Conservation (phyloP, 2,888 invertebrate species). For the Copidosoma aretas region DNA sequence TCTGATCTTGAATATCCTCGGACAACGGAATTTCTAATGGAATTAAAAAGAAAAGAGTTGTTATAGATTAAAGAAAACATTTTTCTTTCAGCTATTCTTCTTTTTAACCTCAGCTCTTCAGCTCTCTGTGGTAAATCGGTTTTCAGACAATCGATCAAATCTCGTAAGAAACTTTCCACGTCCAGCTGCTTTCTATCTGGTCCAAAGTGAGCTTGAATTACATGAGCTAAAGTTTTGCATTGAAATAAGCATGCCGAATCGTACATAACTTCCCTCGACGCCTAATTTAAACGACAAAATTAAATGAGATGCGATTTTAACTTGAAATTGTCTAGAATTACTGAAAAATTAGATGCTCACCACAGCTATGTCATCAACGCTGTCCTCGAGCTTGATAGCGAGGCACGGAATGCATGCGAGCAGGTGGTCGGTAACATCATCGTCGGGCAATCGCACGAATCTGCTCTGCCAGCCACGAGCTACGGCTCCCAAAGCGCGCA, state of each 20-base stretch:
- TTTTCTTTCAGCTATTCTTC: not conserved
- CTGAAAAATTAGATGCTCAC: constrained; percentile 38
- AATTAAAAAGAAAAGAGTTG: not conserved
- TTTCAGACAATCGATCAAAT: constrained; percentile 51
- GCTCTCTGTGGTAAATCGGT: constrained; percentile 52
- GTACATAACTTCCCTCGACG: constrained; percentile 50
- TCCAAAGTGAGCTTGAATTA: constrained; percentile 48
- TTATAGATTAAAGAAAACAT: not conserved
- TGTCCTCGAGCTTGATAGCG: constrained; percentile 54
- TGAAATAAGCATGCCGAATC: constrained; percentile 49
- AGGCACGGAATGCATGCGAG: constrained; percentile 55
- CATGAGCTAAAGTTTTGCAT: constrained; percentile 46
- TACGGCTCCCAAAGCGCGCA: constrained; percentile 51
- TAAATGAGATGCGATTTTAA: no score
- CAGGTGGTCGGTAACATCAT: constrained; percentile 55
- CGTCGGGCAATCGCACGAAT: constrained; percentile 44
- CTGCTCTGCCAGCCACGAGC: constrained; percentile 51
- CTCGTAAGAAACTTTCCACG: constrained; percentile 49
- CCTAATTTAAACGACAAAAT: constrained; percentile 41
- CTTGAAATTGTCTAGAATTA: not conserved
- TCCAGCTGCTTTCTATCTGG: constrained; percentile 42
- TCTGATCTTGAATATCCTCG: constrained; percentile 58
- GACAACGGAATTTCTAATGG: constrained; percentile 52
- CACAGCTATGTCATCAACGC: constrained; percentile 48
- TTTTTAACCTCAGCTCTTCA: constrained; percentile 54